Evolutionary conservation across 2,113 vertebrate species (phyloP), one percentile per base, ranked within the genome.

Genomic region (Salminus brasiliensis): DNA sequence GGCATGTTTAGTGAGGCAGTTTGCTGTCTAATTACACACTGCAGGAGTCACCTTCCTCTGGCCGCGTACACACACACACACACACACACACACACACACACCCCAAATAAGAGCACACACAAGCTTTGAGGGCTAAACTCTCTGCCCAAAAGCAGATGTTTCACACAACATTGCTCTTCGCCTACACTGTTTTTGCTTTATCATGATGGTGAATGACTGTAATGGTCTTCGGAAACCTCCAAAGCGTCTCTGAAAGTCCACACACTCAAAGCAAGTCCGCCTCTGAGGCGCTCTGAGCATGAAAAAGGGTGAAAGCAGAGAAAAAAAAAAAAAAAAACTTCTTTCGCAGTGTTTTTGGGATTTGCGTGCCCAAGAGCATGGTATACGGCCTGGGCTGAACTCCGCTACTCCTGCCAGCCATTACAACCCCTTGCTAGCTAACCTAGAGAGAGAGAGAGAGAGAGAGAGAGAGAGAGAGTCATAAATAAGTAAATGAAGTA

Each of bases 1-100:
- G 73, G 83, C 87, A 85, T 90, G 86, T 91, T 91, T 90, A 90
- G 90, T 81, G 89, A 91, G 86, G 83, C 88, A 89, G 91, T 93
- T 93, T 93, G 89, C 90, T 90, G 90, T 91, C 91, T 93, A 92
- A 92, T 93, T 93, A 92, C 87, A 88, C 88, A 81, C 91, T 84
- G 90, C 90, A 89, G 90, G 91, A 93, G 90, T 92, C 90, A 92
- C 92, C 92, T 92, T 93, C 86, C 85, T 83, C 82, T 79, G 82
- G 86, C 88, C 87, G 16, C 6, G 23, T 27, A n/a, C 49, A 43
- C 65, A 70, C 36, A 60, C 25, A 78, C 66, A 70, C 34, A 70
- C 36, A 29, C 53, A 71, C 76, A 71, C 76, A 78, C 36, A 62
- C 27, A 47, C 53, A 72, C 36, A 63, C 60, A 36, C 29, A 63